phyloP scores from a whole-genome alignment of 2,113 vertebrate genomes.

The Petroica traversi region DNA sequence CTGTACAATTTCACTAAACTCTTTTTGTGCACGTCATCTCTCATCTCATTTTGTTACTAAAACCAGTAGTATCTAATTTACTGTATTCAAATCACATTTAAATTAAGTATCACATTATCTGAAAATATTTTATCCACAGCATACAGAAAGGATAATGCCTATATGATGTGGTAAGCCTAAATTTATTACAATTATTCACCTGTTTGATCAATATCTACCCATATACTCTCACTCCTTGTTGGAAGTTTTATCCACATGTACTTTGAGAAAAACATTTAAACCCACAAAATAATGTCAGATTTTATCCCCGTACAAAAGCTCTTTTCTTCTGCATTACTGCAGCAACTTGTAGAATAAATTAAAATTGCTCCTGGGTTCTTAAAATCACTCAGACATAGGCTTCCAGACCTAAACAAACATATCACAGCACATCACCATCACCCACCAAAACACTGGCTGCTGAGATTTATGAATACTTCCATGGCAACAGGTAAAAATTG shows the following conservation, averaged over 20 bases:
- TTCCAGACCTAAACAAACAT: constrained; percentile 26
- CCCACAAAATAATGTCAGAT: not conserved
- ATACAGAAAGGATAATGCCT: not conserved
- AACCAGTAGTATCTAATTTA: not conserved
- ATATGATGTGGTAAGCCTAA: not conserved
- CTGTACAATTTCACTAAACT: not conserved
- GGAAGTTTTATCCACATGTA: not conserved
- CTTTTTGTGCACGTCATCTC: not conserved
- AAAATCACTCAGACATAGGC: not conserved
- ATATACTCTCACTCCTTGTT: not conserved
- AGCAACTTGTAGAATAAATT: constrained; percentile 26
- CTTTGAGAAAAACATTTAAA: constrained; percentile 8
- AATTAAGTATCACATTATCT: not conserved
- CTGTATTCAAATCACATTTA: not conserved
- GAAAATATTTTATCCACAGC: not conserved
- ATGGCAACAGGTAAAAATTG: not conserved
- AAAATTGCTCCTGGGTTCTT: not conserved
- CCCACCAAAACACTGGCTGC: not conserved
- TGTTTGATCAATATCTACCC: not conserved
- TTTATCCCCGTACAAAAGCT: not conserved
- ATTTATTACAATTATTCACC: constrained; percentile 4
- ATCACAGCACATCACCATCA: not conserved
- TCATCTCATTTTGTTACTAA: not conserved
- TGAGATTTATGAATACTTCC: not conserved
- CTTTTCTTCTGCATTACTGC: not conserved